Percentiles rank a stretch among this genome's conserved stretches.
These are phyloP conservation scores for Triplophysa tibetana DNA, from an alignment of 2,113 vertebrate genomes.

Conservation along the genomic window DNA sequence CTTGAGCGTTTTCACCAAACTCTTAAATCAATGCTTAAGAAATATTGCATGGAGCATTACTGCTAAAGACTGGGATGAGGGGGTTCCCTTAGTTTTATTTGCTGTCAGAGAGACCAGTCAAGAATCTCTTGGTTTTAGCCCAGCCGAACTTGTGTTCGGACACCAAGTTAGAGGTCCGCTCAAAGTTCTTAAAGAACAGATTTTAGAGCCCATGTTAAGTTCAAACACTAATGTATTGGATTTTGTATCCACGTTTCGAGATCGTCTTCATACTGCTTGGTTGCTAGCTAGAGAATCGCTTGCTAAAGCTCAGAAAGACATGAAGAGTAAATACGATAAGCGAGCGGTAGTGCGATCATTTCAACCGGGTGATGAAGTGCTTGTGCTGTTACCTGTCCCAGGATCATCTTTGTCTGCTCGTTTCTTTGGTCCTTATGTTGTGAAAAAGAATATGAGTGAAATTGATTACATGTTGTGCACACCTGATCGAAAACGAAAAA, in stretches of 20 bases:
- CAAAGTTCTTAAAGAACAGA: not conserved
- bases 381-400: not conserved
- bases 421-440: not conserved
- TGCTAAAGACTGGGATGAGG: too few species aligned
- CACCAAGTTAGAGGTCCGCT: not conserved
- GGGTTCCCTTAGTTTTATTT: not conserved
- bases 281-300: not conserved
- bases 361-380: not conserved
- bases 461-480: not conserved
- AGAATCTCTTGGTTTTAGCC: not conserved
- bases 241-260: not conserved
- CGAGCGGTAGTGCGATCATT: not conserved
- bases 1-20: too few species aligned
- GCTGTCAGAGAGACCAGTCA: not conserved
- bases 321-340: not conserved
- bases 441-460: not conserved
- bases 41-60: too few species aligned
- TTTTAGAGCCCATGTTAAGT: not conserved
- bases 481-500: not conserved
- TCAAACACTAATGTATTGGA: not conserved
- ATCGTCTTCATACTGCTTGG: not conserved
- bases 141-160: not conserved
- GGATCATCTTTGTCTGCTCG: not conserved
- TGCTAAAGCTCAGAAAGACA: too few species aligned
- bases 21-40: too few species aligned